Evolutionary conservation across 2,113 vertebrate genomes (phyloP), one percentile per base, ranked within the genome.

Genomic region (Burhinus oedicnemus): DNA sequence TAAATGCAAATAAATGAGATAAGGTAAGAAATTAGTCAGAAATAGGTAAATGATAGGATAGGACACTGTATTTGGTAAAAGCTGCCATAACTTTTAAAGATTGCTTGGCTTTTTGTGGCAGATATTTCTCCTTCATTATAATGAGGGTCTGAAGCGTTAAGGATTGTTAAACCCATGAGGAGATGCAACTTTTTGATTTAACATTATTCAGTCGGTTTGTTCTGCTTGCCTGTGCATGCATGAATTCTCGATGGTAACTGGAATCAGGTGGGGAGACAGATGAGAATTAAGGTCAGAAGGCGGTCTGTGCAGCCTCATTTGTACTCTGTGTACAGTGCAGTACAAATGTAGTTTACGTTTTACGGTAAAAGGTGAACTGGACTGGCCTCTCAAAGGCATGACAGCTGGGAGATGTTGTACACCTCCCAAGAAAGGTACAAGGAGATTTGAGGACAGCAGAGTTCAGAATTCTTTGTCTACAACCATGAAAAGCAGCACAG

Each of bases 131-230:
- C 8, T 11, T 64, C 14, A 12, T 78, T 72, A 15, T 32, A 79
- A 32, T 8, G 8, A 83, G 44, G 11, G 45, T n/a, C 38, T 83
- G 65, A 66, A 66, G 52, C 2, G 9, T 4, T 62, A 57, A 76
- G 12, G 47, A 44, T 22, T 62, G 70, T n/a, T 54, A 40, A 47
- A 52, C 30, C 45, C 29, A 27, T 6, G 30, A 45, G 7, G 32
- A 62, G 55, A 29, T 47, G 34, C 8, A 38, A 40, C 51, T 40
- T n/a, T 25, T 12, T 58, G 19, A 45, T 65, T 45, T 58, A 64
- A 42, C 0, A 1, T 52, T 45, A 15, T 36, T 13, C 40, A 55
- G 49, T 34, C 1, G 0, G 13, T 64, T 51, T n/a, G 44, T 77
- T 57, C 57, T 11, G 27, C 70, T 70, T 69, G 55, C 15, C 42